phyloP scores from a whole-genome alignment of 2,797 vertebrate species.

The Scolopax bukidnonensis region DNA sequence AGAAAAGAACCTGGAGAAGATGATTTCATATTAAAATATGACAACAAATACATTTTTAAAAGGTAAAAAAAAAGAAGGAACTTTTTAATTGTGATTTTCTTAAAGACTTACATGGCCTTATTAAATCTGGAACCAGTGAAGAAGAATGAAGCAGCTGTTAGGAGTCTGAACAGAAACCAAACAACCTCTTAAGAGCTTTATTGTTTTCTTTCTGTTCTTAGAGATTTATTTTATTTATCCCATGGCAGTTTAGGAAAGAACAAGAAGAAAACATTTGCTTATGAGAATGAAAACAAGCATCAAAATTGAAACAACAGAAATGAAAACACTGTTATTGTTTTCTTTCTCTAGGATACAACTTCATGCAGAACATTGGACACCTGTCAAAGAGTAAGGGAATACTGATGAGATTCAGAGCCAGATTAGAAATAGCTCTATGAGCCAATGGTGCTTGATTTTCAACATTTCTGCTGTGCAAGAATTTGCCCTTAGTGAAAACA shows the following conservation, averaged over 20 bases:
- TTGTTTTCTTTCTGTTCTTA: conserved; percentile 43
- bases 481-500: not conserved
- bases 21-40: not conserved
- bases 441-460: not conserved
- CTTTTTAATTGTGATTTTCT: conserved; percentile 46
- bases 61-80: not conserved
- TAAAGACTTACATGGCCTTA: conserved; percentile 49
- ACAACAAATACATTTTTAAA: not conserved
- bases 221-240: conserved; percentile 64
- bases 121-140: conserved; percentile 70
- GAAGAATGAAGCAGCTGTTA: conserved; percentile 74
- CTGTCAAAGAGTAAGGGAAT: not conserved
- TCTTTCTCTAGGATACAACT: not conserved
- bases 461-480: not conserved
- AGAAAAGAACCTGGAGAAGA: not conserved
- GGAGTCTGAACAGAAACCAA: conserved; percentile 61
- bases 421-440: not conserved
- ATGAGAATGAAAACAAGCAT: conserved; percentile 33
- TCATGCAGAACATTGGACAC: not conserved
- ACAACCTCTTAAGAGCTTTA: conserved; percentile 55
- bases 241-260: conserved; percentile 29
- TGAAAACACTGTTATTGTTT: conserved; percentile 12
- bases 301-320: conserved; percentile 27
- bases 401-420: not conserved
- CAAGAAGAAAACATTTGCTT: conserved; percentile 48